These are phyloP conservation scores for Eilema sororculum DNA, from an alignment of 2,888 invertebrate genomes.

Conservation along the genomic window DNA sequence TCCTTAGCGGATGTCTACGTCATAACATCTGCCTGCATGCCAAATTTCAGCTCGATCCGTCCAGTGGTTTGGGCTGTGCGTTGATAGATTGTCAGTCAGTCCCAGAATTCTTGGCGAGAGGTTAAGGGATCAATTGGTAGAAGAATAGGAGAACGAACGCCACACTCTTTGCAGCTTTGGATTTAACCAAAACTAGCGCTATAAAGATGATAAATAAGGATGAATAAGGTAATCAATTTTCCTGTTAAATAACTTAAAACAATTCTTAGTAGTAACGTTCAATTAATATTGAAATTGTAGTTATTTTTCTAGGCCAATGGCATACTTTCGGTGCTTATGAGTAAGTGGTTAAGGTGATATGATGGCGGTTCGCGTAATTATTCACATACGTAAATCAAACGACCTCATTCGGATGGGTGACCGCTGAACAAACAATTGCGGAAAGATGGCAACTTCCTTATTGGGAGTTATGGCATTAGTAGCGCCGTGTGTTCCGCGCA, in stretches of 20 bases:
- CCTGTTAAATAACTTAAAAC: conserved; percentile 13
- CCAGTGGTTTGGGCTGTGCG: too few species aligned
- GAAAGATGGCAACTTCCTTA: not conserved
- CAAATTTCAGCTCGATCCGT: too few species aligned
- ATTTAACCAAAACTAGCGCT: too few species aligned
- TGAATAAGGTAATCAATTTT: conserved; percentile 1
- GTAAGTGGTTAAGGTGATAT: conserved; percentile 11
- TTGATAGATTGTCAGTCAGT: too few species aligned
- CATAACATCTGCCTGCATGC: too few species aligned
- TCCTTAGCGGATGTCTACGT: too few species aligned
- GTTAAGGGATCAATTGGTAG: too few species aligned
- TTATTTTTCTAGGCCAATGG: conserved; percentile 51
- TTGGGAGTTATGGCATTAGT: not conserved
- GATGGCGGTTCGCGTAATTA: conserved; percentile 14
- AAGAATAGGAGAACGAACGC: too few species aligned
- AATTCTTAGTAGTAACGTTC: conserved; percentile 15
- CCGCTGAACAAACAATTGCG: not conserved
- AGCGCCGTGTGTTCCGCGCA: too few species aligned
- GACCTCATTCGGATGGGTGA: conserved; percentile 16
- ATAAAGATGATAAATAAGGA: not conserved
- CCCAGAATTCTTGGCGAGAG: too few species aligned
- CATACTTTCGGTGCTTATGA: conserved; percentile 35
- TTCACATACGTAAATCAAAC: not conserved
- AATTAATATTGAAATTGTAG: conserved; percentile 9
- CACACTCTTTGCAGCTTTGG: too few species aligned